Conservation (phyloP, 2,888 invertebrate genomes). For the Tuta absoluta region DNA sequence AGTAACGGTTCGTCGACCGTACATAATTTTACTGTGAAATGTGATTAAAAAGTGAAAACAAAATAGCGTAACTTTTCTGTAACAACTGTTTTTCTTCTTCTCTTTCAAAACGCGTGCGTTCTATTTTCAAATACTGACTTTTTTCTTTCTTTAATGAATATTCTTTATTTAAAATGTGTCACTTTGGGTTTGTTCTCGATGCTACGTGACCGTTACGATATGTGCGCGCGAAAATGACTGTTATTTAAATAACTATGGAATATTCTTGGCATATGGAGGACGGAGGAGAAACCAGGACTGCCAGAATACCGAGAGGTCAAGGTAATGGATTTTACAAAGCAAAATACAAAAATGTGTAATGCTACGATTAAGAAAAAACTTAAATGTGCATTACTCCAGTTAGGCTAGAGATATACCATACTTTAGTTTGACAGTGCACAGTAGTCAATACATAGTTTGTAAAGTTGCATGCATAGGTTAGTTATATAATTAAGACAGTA, state of each 20-base stretch:
- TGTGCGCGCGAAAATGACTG: conserved; percentile 35
- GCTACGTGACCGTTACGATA: conserved; percentile 44
- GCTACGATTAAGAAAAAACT: too few species aligned
- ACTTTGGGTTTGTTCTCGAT: conserved; percentile 45
- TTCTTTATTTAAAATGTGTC: conserved; percentile 42
- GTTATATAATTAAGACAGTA: too few species aligned
- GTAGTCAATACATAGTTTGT: too few species aligned
- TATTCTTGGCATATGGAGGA: conserved; percentile 77
- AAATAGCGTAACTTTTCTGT: conserved; percentile 31
- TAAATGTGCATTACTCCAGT: background rate
- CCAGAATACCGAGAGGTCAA: conserved; percentile 59
- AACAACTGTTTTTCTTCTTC: background rate
- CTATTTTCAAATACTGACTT: conserved; percentile 12
- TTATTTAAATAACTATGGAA: conserved; percentile 65
- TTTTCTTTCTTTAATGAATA: background rate
- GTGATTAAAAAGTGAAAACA: conserved; percentile 46
- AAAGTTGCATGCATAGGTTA: too few species aligned
- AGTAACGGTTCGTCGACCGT: conserved; percentile 48
- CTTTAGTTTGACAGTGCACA: too few species aligned
- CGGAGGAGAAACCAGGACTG: conserved; percentile 55
- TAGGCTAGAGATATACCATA: too few species aligned
- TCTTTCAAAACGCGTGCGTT: background rate
- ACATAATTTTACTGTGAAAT: conserved; percentile 50
- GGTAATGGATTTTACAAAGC: conserved; percentile 54
- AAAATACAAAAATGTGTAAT: background rate